Percentiles rank a stretch among this genome's conserved stretches.
Conservation (phyloP, 2,888 invertebrate species). For the Notodonta ziczac region DNA sequence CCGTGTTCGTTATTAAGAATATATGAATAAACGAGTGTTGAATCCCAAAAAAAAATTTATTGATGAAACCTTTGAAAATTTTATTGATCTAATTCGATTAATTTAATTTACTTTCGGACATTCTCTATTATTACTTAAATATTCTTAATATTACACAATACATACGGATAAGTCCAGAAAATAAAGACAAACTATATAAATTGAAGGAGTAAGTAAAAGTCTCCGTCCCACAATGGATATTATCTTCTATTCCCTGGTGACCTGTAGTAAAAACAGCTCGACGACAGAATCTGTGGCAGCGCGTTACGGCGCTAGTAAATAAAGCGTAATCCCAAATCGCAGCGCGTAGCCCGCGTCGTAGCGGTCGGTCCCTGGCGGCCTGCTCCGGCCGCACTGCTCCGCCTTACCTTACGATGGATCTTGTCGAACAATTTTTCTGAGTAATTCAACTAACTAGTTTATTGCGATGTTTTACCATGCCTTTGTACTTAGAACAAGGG, state of each 20-base stretch:
- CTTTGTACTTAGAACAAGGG: too few relatives aligned
- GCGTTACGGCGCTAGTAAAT: conserved; percentile 2
- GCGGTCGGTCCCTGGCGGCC: not conserved
- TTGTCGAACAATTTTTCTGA: not conserved
- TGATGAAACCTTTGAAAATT: too few relatives aligned
- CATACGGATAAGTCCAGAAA: too few relatives aligned
- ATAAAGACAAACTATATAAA: not conserved
- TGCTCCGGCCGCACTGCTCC: not conserved
- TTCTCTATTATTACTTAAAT: too few relatives aligned
- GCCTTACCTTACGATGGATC: not conserved
- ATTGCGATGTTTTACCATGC: too few relatives aligned
- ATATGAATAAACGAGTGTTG: not conserved
- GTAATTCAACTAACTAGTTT: not conserved
- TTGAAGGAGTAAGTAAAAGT: not conserved
- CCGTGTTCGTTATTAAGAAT: not conserved
- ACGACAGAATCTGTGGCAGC: not conserved
- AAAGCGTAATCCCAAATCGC: conserved; percentile 4
- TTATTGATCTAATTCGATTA: too few relatives aligned
- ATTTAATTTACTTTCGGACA: too few relatives aligned
- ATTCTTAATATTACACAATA: too few relatives aligned
- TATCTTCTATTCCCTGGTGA: not conserved
- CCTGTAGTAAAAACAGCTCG: not conserved
- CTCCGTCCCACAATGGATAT: not conserved
- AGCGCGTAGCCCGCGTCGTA: conserved; percentile 1
- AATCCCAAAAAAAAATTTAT: too few relatives aligned